Evolutionary conservation across 2,888 invertebrate species (phyloP).

Genomic region (Hetaerina titia): DNA sequence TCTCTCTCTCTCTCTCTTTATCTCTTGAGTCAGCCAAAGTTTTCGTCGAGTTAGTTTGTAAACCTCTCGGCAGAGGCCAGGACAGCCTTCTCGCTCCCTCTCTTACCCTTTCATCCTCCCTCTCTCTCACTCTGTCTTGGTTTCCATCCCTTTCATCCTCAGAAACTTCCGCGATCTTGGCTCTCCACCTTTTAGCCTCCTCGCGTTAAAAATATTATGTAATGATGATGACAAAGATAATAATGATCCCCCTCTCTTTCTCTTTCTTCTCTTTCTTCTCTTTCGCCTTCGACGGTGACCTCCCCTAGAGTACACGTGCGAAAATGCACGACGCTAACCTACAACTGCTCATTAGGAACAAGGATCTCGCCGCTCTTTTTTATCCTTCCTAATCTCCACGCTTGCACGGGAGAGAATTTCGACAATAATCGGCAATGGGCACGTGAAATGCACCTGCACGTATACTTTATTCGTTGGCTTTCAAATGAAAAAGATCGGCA

Average conservation of each 20-base stretch:
- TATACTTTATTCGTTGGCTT: background rate
- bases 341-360: background rate
- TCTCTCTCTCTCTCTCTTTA: background rate
- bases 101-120: background rate
- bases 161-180: background rate
- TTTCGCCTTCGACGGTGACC: background rate
- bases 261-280: background rate
- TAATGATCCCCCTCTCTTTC: background rate
- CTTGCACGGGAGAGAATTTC: background rate
- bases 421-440: background rate
- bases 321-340: background rate
- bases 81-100: background rate
- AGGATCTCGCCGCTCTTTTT: background rate
- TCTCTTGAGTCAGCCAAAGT: background rate
- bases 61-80: slow-evolving; percentile 28
- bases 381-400: background rate
- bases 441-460: background rate
- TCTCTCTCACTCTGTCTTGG: background rate
- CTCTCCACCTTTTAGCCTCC: background rate
- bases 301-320: background rate
- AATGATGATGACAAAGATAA: background rate
- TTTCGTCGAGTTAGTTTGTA: slow-evolving; percentile 13
- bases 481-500: background rate
- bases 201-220: background rate
- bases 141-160: background rate